Evolutionary conservation across 1,140 invertebrate genomes (phyloP), one percentile per base, ranked within the genome.

Genomic region (Dendroctonus ponderosae): DNA sequence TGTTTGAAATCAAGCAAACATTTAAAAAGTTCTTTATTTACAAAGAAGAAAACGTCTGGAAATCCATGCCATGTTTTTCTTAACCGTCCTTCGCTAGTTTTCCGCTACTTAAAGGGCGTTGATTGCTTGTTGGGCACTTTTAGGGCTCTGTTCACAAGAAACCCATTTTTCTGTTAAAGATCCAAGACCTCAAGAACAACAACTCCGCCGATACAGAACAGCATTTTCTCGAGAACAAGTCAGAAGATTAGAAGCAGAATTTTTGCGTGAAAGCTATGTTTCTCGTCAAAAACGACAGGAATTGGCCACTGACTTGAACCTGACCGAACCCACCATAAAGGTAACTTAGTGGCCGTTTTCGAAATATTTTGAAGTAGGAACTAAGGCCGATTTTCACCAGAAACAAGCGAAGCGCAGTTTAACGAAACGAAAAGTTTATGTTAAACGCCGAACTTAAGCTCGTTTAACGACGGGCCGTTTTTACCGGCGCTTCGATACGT

Each of bases 311-410:
- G 90, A 96, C 71, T 83, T 99, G 11, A 90, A 93, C 70, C 82
- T 99, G 0, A 95, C 97, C 0, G 98, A 99, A 80, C 93, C 92
- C 8, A 99, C 97, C 0, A 99, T 99, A 65, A 99, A 99, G 89
- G 96, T 97, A 82, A 42, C 26, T 57, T n/a, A n/a, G n/a, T 41
- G 4, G 3, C 58, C 40, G 9, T 51, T 51, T 51, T 7, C n/a
- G 43, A 7, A 44, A 44, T 44, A 44, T 44, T 44, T 44, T 44
- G n/a, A n/a, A n/a, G n/a, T n/a, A n/a, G n/a, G n/a, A n/a, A n/a
- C n/a, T n/a, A n/a, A n/a, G n/a, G n/a, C n/a, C n/a, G n/a, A n/a
- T n/a, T n/a, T n/a, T n/a, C n/a, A n/a, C n/a, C n/a, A n/a, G n/a
- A n/a, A n/a, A n/a, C n/a, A n/a, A n/a, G n/a, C n/a, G n/a, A n/a